phyloP scores from a whole-genome alignment of 2,888 invertebrate genomes.

The Hyles lineata region DNA sequence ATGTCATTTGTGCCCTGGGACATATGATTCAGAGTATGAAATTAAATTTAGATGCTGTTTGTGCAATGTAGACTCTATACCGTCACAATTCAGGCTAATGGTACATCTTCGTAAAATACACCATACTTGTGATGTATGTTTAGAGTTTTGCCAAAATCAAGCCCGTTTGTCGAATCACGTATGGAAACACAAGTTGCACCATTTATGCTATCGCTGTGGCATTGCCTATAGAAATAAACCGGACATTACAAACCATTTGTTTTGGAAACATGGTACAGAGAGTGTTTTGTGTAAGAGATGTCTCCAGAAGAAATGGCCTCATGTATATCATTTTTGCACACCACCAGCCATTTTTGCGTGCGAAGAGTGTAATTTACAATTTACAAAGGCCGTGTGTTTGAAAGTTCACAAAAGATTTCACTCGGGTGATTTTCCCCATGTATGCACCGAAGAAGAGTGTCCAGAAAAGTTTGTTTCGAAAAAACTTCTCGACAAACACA shows the following conservation, averaged over 20 bases:
- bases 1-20: constrained; percentile 94
- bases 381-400: constrained; percentile 90
- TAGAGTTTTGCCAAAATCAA: constrained; percentile 92
- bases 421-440: constrained; percentile 88
- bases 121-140: constrained; percentile 94
- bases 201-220: constrained; percentile 94
- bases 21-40: constrained; percentile 87
- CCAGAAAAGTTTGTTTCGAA: constrained; percentile 92
- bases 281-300: constrained; percentile 94
- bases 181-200: constrained; percentile 95
- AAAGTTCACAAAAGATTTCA: constrained; percentile 94
- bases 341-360: constrained; percentile 91
- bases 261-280: constrained; percentile 97
- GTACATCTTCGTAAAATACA: constrained; percentile 94
- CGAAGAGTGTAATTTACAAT: constrained; percentile 91
- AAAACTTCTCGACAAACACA: constrained; percentile 90
- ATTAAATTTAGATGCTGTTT: constrained; percentile 92
- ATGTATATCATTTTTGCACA: constrained; percentile 95
- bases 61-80: constrained; percentile 90
- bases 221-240: constrained; percentile 95
- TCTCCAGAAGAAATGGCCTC: constrained; percentile 95
- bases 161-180: constrained; percentile 93
- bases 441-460: constrained; percentile 89
- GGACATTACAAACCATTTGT: constrained; percentile 94
- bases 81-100: constrained; percentile 95